Conservation (phyloP, 2,888 invertebrate species). For the Aspidiotus rigidus region DNA sequence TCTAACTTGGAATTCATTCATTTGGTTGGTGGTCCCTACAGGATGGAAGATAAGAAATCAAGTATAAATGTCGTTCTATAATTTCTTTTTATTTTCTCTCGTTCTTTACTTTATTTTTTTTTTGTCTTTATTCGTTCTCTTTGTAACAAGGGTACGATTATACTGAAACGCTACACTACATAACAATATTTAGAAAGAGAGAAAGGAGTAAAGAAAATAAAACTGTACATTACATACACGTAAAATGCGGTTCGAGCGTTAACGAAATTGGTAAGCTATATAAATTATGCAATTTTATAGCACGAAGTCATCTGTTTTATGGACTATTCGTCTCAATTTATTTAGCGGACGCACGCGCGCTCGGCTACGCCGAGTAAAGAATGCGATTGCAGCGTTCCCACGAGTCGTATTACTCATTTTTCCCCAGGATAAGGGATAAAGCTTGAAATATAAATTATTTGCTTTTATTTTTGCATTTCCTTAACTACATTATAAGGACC, state of each 20-base stretch:
- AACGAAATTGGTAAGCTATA: conserved; percentile 6
- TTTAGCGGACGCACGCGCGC: conserved; percentile 21
- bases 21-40: no score
- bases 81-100: no score
- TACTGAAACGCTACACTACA: not conserved
- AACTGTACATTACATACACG: no score
- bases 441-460: conserved; percentile 12
- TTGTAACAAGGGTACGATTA: not conserved
- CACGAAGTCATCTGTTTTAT: conserved; percentile 30
- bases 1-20: no score
- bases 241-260: not conserved
- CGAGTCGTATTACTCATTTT: conserved; percentile 32
- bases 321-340: conserved; percentile 34
- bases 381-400: conserved; percentile 11
- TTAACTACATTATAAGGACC: conserved; percentile 14
- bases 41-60: no score
- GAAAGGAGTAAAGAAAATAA: not conserved
- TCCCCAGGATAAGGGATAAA: not conserved
- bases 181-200: not conserved
- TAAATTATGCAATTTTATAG: conserved; percentile 34
- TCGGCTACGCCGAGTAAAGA: conserved; percentile 16
- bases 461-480: conserved; percentile 17
- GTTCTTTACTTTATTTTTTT: no score
- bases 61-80: not conserved
- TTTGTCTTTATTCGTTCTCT: no score